Evolutionary conservation across 2,113 vertebrate genomes (phyloP).

Genomic region (Empidonax traillii): DNA sequence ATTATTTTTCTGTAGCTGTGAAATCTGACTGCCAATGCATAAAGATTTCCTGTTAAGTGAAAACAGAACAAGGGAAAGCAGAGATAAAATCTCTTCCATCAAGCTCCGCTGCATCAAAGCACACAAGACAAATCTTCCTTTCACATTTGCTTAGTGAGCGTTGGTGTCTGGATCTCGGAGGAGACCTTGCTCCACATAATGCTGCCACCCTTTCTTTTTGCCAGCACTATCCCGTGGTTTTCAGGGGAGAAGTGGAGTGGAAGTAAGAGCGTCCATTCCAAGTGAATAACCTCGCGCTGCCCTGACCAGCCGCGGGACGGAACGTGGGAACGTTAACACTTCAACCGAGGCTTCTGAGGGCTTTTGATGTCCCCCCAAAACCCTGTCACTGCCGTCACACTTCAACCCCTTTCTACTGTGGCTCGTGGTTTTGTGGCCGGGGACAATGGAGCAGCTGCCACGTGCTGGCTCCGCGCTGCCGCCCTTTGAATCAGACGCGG

Average conservation of each 20-base stretch:
- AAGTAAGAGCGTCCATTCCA: neutral
- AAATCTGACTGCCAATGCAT: slow-evolving; percentile 29
- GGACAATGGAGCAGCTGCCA: slow-evolving; percentile 16
- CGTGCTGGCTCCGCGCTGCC: neutral
- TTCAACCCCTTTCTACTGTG: neutral
- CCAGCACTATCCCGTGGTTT: neutral
- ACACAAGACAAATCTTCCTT: neutral
- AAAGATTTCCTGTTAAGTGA: slow-evolving; percentile 41
- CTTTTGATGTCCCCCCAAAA: neutral
- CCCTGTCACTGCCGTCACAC: neutral
- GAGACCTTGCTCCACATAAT: neutral
- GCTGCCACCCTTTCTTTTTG: neutral
- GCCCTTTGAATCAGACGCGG: neutral
- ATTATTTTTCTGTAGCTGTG: slow-evolving; percentile 15
- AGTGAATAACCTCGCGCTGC: neutral
- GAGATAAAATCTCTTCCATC: slow-evolving; percentile 37
- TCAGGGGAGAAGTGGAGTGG: neutral
- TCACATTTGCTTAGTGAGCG: neutral
- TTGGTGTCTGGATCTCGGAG: neutral
- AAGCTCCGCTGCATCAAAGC: neutral
- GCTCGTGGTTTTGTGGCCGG: neutral
- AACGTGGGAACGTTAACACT: neutral
- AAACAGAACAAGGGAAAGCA: neutral
- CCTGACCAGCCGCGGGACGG: neutral
- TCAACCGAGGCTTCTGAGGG: neutral